Percentiles rank a stretch among this genome's conserved stretches.
Evolutionary conservation across 2,113 vertebrate species (phyloP).

Genomic region (Heterotilapia buettikoferi): DNA sequence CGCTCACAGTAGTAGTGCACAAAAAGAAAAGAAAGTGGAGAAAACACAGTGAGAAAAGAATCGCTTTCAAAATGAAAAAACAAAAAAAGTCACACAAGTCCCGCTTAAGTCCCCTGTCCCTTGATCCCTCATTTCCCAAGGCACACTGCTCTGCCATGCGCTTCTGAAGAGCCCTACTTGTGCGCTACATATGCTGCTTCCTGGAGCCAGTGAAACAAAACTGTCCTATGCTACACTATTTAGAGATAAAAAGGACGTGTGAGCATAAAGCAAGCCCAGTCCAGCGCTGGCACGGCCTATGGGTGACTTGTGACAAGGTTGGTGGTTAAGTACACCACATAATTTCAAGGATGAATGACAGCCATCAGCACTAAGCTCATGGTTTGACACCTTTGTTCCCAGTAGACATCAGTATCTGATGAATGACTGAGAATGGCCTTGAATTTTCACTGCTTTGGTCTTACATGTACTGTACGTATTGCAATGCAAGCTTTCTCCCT

Average conservation of each 20-base stretch:
- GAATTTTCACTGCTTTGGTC: constrained; percentile 65
- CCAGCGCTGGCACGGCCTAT: constrained; percentile 3
- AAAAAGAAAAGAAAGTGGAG: constrained; percentile 16
- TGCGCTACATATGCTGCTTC: constrained; percentile 53
- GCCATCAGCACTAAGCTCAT: constrained; percentile 52
- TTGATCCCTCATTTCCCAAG: constrained; percentile 25
- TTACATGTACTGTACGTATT: constrained; percentile 60
- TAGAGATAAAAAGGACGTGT: constrained; percentile 31
- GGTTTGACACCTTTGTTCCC: constrained; percentile 61
- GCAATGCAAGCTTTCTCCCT: constrained; percentile 54
- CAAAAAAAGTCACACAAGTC: background rate
- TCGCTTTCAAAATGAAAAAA: background rate
- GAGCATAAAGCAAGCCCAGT: constrained; percentile 30
- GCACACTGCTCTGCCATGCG: constrained; percentile 28
- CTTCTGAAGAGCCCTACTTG: constrained; percentile 29
- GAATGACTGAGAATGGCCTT: constrained; percentile 68
- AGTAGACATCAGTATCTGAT: constrained; percentile 69
- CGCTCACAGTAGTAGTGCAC: constrained; percentile 42
- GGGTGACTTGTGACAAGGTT: constrained; percentile 35
- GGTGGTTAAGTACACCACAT: constrained; percentile 36
- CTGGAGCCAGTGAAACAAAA: constrained; percentile 51
- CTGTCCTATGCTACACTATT: constrained; percentile 27
- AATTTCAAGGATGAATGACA: constrained; percentile 63
- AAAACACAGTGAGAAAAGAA: background rate
- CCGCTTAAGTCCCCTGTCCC: background rate